Conservation (phyloP, 1,140 invertebrate species). For the Drosophila paulistorum region DNA sequence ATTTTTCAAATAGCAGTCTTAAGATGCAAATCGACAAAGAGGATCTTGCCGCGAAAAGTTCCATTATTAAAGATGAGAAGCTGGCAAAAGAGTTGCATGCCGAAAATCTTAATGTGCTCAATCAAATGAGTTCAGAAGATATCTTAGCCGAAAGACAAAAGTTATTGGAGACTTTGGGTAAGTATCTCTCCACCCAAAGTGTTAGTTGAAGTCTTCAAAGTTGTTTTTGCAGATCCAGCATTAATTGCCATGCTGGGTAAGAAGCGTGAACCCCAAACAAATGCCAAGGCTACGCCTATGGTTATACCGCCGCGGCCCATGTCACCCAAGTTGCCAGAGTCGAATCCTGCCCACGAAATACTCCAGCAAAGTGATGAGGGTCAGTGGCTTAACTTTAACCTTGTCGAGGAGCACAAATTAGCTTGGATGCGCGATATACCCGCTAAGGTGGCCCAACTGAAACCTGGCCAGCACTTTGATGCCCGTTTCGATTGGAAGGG, state of each 20-base stretch:
- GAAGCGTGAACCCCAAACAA: conserved; percentile 81
- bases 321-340: conserved; percentile 46
- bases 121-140: conserved; percentile 89
- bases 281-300: background rate
- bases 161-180: conserved; percentile 87
- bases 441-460: conserved; percentile 81
- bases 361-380: conserved; percentile 86
- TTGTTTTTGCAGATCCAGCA: conserved; percentile 57
- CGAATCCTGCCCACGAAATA: conserved; percentile 84
- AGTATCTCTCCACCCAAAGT: background rate
- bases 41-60: conserved; percentile 78
- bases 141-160: conserved; percentile 90
- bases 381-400: conserved; percentile 92
- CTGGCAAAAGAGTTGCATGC: conserved; percentile 87
- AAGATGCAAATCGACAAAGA: background rate
- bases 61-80: conserved; percentile 84
- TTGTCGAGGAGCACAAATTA: conserved; percentile 91
- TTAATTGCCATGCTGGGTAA: conserved; percentile 85
- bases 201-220: background rate
- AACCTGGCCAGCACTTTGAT: conserved; percentile 86
- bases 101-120: conserved; percentile 88
- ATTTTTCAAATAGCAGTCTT: background rate
- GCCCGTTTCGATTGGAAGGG: conserved; percentile 89
- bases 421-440: conserved; percentile 92
- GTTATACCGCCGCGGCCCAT: conserved; percentile 21